A percentile compares a stretch with the other conserved stretches of the same genome.
phyloP scores from a whole-genome alignment of 2,113 vertebrate species.

The Dasyurus viverrinus region DNA sequence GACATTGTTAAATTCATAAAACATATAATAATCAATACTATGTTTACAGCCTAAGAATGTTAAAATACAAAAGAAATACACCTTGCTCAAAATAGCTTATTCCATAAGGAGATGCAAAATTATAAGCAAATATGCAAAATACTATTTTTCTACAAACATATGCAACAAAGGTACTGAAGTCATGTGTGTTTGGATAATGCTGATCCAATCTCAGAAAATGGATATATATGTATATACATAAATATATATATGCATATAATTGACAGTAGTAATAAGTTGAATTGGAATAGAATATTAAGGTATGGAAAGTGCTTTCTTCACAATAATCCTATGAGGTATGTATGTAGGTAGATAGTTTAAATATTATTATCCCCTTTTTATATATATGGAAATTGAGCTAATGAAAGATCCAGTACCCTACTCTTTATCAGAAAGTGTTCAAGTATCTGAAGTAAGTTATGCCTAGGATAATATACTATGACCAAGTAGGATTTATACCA shows the following conservation, averaged over 20 bases:
- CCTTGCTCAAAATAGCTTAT: background rate
- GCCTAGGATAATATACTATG: too few relatives aligned
- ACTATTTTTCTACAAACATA: background rate
- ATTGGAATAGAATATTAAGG: background rate
- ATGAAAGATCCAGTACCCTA: background rate
- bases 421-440: background rate
- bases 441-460: background rate
- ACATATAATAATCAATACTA: background rate
- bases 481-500: too few relatives aligned
- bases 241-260: background rate
- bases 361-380: background rate
- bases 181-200: constrained; percentile 56
- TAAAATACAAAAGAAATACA: too few relatives aligned
- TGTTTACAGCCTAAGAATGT: background rate
- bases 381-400: background rate
- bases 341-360: background rate
- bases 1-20: background rate
- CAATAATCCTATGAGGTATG: background rate
- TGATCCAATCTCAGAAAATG: constrained; percentile 67
- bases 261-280: constrained; percentile 55
- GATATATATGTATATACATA: background rate
- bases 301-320: background rate
- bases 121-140: background rate
- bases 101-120: background rate
- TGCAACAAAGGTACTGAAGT: constrained; percentile 56